Conservation (phyloP, 1,140 invertebrate species). For the Melanaphis sacchari region DNA sequence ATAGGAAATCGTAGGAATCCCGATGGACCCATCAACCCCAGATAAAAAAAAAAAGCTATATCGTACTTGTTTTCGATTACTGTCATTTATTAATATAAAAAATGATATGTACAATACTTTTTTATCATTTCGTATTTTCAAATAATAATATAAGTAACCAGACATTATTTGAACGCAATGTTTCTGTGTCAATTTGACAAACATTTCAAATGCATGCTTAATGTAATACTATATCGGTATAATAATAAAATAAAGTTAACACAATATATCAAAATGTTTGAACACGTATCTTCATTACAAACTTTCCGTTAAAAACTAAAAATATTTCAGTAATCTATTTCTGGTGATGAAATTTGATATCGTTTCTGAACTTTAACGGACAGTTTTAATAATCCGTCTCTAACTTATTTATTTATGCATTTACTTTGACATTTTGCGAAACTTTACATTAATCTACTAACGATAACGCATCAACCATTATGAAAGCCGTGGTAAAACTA, state of each 20-base stretch:
- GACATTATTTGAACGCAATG: neutral
- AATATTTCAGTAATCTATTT: neutral
- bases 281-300: neutral
- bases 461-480: neutral
- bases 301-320: neutral
- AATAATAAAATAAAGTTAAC: neutral
- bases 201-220: neutral
- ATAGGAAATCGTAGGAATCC: neutral
- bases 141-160: neutral
- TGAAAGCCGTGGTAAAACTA: neutral
- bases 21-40: neutral
- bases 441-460: constrained; percentile 24
- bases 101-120: neutral
- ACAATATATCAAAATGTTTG: neutral
- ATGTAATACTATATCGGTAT: too few relatives aligned
- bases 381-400: constrained; percentile 35
- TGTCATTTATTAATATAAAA: neutral
- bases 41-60: neutral
- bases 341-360: neutral
- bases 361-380: constrained; percentile 20
- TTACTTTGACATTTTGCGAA: constrained; percentile 39
- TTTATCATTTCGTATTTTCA: neutral
- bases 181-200: neutral
- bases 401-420: neutral
- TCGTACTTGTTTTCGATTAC: neutral